Conservation (phyloP, 2,113 vertebrate species). For the Vulpes lagopus region DNA sequence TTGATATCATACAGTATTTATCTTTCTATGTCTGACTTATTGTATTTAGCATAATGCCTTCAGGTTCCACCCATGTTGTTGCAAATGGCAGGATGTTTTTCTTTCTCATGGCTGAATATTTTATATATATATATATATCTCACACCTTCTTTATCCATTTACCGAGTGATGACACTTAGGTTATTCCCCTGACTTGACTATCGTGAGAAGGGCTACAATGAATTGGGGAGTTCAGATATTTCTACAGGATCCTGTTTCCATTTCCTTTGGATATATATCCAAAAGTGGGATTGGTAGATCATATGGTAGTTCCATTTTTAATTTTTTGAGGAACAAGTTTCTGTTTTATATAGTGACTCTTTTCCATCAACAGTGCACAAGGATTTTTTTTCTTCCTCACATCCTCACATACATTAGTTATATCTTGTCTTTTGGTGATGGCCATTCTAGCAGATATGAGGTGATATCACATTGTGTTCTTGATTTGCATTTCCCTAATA, state of each 20-base stretch:
- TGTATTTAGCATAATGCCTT: not conserved
- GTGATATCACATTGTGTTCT: not conserved
- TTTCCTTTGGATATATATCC: not conserved
- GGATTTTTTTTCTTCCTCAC: too few relatives aligned
- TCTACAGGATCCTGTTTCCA: not conserved
- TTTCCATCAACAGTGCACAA: too few relatives aligned
- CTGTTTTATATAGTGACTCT: not conserved
- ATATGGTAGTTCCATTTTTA: not conserved
- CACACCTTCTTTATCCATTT: not conserved
- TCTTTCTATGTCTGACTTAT: not conserved
- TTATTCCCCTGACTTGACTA: not conserved
- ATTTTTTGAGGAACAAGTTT: not conserved
- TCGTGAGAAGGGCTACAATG: not conserved
- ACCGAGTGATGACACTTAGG: not conserved
- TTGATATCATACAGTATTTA: not conserved
- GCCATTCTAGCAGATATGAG: not conserved
- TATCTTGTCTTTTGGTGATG: not conserved
- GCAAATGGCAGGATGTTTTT: not conserved
- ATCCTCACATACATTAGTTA: not conserved
- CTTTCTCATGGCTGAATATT: not conserved
- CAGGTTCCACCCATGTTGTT: not conserved
- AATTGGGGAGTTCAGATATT: not conserved
- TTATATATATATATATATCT: accelerated
- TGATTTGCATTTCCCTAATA: not conserved
- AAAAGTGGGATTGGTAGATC: not conserved